A percentile compares a stretch with the other conserved stretches of the same genome.
Conservation (phyloP, 2,797 vertebrate genomes). For the Galagoides demidoff region DNA sequence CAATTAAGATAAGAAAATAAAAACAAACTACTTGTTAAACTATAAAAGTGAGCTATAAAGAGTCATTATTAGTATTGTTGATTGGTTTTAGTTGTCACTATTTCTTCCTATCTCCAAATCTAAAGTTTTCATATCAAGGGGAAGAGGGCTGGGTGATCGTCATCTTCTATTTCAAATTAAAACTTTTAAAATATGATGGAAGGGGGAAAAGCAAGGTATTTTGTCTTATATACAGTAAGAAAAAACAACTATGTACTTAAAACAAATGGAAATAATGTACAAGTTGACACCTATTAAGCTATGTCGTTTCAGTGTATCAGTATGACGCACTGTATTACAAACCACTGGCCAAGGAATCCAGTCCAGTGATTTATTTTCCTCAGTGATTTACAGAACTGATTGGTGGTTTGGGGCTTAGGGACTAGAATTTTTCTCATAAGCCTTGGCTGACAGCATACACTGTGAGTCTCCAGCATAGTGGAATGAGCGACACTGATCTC, state of each 20-base stretch:
- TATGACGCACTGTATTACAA: constrained; percentile 1
- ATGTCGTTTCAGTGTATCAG: neutral
- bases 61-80: neutral
- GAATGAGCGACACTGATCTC: neutral
- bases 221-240: neutral
- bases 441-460: neutral
- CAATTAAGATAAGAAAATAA: neutral
- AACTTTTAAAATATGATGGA: neutral
- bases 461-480: neutral
- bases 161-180: neutral
- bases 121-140: neutral
- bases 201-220: neutral
- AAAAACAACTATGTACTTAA: neutral
- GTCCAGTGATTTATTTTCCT: neutral
- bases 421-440: neutral
- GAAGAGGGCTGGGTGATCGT: fast-evolving
- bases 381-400: constrained; percentile 4
- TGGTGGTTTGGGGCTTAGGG: neutral
- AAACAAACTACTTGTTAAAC: neutral
- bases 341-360: neutral
- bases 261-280: neutral
- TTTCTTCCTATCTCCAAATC: neutral
- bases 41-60: constrained; percentile 2
- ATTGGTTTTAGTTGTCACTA: neutral
- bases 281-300: neutral